Conservation (phyloP, 2,113 vertebrate species). For the Terrapene triunguis region DNA sequence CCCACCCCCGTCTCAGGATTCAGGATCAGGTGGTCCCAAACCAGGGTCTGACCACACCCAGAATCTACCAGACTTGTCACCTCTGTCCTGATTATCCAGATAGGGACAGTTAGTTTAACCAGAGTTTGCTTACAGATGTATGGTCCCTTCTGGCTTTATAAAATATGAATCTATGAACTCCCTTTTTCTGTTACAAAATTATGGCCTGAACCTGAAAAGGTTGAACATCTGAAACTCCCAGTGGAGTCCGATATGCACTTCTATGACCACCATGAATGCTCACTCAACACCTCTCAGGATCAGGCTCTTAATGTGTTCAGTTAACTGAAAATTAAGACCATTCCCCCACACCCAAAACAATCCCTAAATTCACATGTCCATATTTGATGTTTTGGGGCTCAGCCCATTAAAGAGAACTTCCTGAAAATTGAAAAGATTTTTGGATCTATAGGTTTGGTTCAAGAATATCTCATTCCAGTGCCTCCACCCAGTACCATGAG, state of each 20-base stretch:
- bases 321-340: constrained; percentile 22
- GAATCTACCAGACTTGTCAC: not conserved
- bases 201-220: not conserved
- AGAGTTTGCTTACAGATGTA: not conserved
- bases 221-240: constrained; percentile 12
- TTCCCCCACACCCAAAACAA: constrained; percentile 26
- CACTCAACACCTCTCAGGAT: not conserved
- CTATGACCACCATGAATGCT: constrained; percentile 18
- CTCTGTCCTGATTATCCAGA: not conserved
- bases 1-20: not conserved
- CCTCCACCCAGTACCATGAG: not conserved
- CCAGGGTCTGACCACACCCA: not conserved
- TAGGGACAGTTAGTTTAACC: not conserved
- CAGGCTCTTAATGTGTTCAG: constrained; percentile 21
- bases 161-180: not conserved
- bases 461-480: constrained; percentile 13
- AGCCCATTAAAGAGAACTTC: not conserved
- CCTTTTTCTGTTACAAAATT: not conserved
- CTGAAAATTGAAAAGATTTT: not conserved
- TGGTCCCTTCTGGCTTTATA: no score
- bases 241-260: not conserved
- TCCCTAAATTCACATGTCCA: not conserved
- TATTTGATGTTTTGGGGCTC: constrained; percentile 36
- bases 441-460: constrained; percentile 1
- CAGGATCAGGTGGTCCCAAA: not conserved